A percentile compares a stretch with the other conserved stretches of the same genome.
Evolutionary conservation across 2,797 vertebrate genomes (phyloP).

Genomic region (Lacerta bilineata): DNA sequence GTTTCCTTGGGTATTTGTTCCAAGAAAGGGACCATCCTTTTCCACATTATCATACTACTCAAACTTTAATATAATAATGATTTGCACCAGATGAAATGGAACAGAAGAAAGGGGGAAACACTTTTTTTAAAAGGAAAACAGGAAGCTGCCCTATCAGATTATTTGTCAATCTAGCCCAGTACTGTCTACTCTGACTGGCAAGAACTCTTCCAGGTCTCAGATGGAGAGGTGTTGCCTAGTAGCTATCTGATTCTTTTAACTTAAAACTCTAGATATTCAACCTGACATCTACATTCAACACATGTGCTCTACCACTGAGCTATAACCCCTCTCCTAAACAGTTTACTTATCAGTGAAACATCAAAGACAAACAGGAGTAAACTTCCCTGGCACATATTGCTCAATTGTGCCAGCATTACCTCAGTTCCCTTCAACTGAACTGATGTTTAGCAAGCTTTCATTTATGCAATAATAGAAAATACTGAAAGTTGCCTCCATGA

Average conservation of each 20-base stretch:
- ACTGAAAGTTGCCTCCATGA: neutral
- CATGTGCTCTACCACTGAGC: neutral
- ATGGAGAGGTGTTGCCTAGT: too few relatives aligned
- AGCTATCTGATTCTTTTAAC: neutral
- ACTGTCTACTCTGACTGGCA: too few relatives aligned
- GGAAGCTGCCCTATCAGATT: too few relatives aligned
- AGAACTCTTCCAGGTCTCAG: too few relatives aligned
- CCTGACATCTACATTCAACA: neutral
- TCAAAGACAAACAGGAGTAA: neutral
- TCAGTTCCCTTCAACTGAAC: constrained; percentile 3
- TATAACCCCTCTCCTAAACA: neutral
- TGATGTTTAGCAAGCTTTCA: neutral
- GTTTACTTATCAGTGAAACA: neutral
- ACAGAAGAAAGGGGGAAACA: too few relatives aligned
- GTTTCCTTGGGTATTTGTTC: neutral
- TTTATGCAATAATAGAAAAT: neutral
- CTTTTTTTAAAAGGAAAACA: too few relatives aligned
- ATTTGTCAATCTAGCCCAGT: too few relatives aligned
- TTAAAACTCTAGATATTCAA: too few relatives aligned
- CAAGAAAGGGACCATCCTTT: neutral
- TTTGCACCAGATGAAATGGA: too few relatives aligned
- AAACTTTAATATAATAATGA: neutral
- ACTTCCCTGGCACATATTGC: neutral
- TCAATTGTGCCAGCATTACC: neutral
- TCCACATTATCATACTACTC: neutral